These are phyloP conservation scores for Ormyrus nitidulus DNA, from an alignment of 2,888 invertebrate genomes.

Conservation along the genomic window DNA sequence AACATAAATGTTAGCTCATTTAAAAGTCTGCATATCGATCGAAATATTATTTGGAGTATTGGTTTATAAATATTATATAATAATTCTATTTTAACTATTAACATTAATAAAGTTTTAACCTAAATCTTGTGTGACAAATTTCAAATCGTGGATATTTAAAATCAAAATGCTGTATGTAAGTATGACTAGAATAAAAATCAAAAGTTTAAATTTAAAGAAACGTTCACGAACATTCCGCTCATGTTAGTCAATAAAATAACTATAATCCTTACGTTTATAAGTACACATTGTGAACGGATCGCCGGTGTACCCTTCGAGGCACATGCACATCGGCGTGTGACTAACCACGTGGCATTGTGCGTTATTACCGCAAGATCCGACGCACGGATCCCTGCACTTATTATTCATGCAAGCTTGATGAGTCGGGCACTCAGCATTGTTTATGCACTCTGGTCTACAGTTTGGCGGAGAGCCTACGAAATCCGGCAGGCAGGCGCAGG, in stretches of 20 bases:
- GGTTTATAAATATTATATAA: too few species aligned
- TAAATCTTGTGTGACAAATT: too few species aligned
- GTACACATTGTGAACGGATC: slow-evolving; percentile 80
- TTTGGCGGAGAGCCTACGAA: slow-evolving; percentile 84
- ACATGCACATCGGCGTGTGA: slow-evolving; percentile 79
- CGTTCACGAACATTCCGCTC: not conserved
- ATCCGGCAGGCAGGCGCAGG: slow-evolving; percentile 84
- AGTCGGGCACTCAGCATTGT: slow-evolving; percentile 84
- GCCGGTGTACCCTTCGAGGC: slow-evolving; percentile 77
- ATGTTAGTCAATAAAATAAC: not conserved
- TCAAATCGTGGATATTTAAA: not conserved
- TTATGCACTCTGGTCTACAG: slow-evolving; percentile 87
- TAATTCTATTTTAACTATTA: too few species aligned
- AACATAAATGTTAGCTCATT: too few species aligned
- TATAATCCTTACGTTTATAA: slow-evolving; percentile 21
- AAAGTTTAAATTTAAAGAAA: not conserved
- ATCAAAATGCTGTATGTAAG: not conserved
- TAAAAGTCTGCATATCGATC: too few species aligned
- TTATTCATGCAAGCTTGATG: slow-evolving; percentile 85
- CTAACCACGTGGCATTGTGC: slow-evolving; percentile 78
- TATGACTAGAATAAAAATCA: not conserved
- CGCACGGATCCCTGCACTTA: slow-evolving; percentile 83
- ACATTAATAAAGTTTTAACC: too few species aligned
- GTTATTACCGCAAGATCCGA: slow-evolving; percentile 68
- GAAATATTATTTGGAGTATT: too few species aligned